Evolutionary conservation across 2,113 vertebrate species (phyloP), one percentile per base, ranked within the genome.

Genomic region (Progne subis): DNA sequence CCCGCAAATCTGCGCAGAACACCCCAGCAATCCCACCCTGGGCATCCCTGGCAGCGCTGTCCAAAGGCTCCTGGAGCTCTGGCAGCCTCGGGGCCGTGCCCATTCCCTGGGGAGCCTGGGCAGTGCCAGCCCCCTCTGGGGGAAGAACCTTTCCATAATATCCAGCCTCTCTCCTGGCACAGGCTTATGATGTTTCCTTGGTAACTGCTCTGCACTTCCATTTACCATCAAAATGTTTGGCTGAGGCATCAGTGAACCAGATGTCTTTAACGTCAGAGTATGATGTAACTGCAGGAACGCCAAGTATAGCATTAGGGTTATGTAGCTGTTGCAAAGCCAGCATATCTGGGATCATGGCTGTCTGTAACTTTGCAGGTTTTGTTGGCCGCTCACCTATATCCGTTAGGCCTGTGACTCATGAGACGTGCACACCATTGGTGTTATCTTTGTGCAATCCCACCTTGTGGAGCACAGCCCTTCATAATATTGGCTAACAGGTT

Each of bases 51-150:
- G 6, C 8, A 71, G 43, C 0, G 1, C 2, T 63, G 41, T 14
- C 57, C 43, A 57, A 80, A 50, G 0, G 0, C 11, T 65, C 12
- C 59, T 72, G 37, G 50, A 80, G 67, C 34, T 80, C 50, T 64
- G 67, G 4, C 57, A 88, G 14, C 50, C 50, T 64, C 0, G 1
- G 16, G 37, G 50, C 9, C 0, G 0, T 25, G 67, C 5, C 25
- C 17, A 18, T 71, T 64, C 43, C 34, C 34, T 88, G 57, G 50
- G 67, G 20, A 64, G 59, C 50, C 49, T 64, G 50, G 3, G 3
- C 43, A 64, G 50, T 72, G 50, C 29, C 18, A 18, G 2, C 34
- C 26, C 3, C 21, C 25, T 18, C 25, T 65, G 31, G 25, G 9
- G 11, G 34, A 57, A 72, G 76, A 26, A 11, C 20, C 43, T 71